Percentiles rank a stretch among this genome's conserved stretches.
phyloP scores from a whole-genome alignment of 2,797 vertebrate genomes.

The Notolepis coatsorum region DNA sequence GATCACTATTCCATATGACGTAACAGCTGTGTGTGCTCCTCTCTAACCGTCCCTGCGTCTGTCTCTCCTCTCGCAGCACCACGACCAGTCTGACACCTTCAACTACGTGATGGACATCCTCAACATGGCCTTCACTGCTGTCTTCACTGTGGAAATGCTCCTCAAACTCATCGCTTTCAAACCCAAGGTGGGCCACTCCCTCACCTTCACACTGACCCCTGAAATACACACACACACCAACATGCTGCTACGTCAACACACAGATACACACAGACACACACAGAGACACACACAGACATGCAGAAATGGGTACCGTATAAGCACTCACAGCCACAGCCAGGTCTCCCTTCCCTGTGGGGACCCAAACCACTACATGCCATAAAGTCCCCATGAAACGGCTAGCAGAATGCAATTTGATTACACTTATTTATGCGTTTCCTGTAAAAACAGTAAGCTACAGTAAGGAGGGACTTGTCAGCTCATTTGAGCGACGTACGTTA shows the following conservation, averaged over 20 bases:
- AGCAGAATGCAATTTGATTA: too few relatives aligned
- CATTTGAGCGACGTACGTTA: too few relatives aligned
- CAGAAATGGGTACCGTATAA: too few relatives aligned
- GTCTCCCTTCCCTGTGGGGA: too few relatives aligned
- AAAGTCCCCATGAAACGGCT: too few relatives aligned
- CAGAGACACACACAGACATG: neutral
- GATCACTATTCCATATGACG: too few relatives aligned
- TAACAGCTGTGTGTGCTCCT: neutral
- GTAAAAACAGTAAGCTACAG: too few relatives aligned
- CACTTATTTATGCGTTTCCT: too few relatives aligned
- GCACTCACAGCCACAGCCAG: too few relatives aligned
- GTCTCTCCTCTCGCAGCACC: constrained; percentile 84
- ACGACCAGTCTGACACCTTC: constrained; percentile 94
- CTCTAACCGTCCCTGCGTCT: constrained; percentile 7
- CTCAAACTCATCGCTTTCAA: constrained; percentile 99
- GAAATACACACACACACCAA: neutral
- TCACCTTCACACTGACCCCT: too few relatives aligned
- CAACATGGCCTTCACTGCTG: constrained; percentile 98
- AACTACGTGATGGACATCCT: constrained; percentile 99
- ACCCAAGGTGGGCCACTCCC: constrained; percentile 90
- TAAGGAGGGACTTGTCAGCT: too few relatives aligned
- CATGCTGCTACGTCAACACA: neutral
- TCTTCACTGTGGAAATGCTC: constrained; percentile 99
- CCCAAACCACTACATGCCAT: too few relatives aligned
- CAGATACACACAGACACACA: neutral